Conservation (phyloP, 1,140 invertebrate species). For the Scylla paramamosain region DNA sequence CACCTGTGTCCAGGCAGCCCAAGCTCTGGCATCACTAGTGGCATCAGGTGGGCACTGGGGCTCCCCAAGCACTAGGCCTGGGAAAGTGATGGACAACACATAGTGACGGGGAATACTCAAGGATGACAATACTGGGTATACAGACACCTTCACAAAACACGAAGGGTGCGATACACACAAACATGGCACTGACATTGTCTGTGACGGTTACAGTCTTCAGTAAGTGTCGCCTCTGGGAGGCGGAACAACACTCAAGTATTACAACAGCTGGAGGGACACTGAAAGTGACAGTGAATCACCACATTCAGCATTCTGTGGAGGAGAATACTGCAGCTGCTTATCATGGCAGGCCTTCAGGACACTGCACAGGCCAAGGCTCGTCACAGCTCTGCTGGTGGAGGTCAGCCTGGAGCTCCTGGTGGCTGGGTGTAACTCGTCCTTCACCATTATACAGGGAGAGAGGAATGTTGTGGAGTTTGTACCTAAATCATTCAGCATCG, state of each 20-base stretch:
- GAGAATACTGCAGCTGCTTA: neutral
- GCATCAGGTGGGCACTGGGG: conserved; percentile 34
- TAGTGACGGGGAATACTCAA: conserved; percentile 25
- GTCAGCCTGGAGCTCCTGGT: neutral
- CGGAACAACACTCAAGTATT: neutral
- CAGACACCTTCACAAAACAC: conserved; percentile 74
- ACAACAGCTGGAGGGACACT: conserved; percentile 40
- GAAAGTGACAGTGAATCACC: neutral
- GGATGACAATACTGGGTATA: conserved; percentile 53
- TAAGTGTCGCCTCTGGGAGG: conserved; percentile 41
- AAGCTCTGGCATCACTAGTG: conserved; percentile 28
- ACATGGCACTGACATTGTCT: conserved; percentile 53
- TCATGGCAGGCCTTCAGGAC: conserved; percentile 38
- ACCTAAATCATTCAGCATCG: conserved; percentile 71
- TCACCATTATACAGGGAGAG: conserved; percentile 74
- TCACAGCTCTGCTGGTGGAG: conserved; percentile 41
- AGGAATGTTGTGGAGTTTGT: conserved; percentile 75
- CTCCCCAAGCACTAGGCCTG: conserved; percentile 43
- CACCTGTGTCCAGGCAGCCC: conserved; percentile 46
- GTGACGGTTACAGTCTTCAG: conserved; percentile 17
- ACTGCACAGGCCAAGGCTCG: conserved; percentile 26
- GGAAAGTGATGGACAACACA: conserved; percentile 33
- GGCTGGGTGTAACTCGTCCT: conserved; percentile 48
- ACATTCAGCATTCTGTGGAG: neutral
- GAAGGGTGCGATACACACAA: conserved; percentile 72